phyloP scores from a whole-genome alignment of 1,140 invertebrate species.

The Lucilia cuprina region DNA sequence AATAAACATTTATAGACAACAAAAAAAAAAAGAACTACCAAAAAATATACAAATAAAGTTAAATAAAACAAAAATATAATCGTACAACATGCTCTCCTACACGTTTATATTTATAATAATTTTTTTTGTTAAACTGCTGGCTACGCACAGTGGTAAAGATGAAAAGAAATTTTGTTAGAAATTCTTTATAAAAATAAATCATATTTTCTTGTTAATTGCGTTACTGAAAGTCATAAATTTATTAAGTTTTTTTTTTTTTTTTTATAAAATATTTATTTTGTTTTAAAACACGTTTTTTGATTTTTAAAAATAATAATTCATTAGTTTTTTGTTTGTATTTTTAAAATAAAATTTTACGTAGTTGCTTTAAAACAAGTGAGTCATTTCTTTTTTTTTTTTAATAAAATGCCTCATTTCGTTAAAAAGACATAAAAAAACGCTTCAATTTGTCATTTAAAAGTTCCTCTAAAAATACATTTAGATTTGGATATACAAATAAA shows the following conservation, averaged over 20 bases:
- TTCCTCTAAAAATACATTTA: not conserved
- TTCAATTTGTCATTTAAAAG: conserved; percentile 1
- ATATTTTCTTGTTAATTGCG: not conserved
- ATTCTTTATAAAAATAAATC: not conserved
- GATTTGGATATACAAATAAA: not conserved
- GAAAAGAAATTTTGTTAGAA: not conserved
- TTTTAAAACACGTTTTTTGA: not conserved
- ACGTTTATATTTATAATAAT: not conserved
- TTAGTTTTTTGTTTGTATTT: not conserved
- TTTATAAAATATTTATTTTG: not conserved
- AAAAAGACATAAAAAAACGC: not conserved
- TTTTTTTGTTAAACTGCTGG: not conserved
- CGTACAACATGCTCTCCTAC: not conserved
- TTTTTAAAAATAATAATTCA: not conserved
- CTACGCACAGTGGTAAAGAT: not conserved
- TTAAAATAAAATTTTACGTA: not conserved
- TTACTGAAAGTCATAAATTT: not conserved
- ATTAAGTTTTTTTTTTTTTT: not conserved
- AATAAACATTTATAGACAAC: not conserved
- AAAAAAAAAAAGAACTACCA: not conserved
- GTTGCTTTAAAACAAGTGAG: not conserved
- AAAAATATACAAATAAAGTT: not conserved
- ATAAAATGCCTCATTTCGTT: not conserved
- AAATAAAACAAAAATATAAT: not conserved
- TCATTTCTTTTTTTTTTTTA: not conserved